Percentiles rank a stretch among this genome's conserved stretches.
Evolutionary conservation across 1,140 invertebrate genomes (phyloP).

Genomic region (Drosophila obscura): DNA sequence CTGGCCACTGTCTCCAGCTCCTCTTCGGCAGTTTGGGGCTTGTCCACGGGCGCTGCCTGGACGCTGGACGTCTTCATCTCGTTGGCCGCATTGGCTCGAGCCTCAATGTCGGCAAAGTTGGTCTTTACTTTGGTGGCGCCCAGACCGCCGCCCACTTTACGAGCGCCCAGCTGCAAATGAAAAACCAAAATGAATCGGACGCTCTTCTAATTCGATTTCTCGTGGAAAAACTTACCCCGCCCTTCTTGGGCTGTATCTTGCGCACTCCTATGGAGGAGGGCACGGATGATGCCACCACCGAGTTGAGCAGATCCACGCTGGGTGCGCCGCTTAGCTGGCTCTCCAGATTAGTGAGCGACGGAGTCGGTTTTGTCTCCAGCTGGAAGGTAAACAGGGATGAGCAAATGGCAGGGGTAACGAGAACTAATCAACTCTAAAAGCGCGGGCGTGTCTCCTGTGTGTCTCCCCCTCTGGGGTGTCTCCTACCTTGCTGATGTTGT

Average conservation of each 20-base stretch:
- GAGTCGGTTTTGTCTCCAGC: slow-evolving; percentile 57
- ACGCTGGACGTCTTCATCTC: slow-evolving; percentile 85
- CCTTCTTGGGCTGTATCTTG: slow-evolving; percentile 87
- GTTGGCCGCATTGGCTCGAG: slow-evolving; percentile 92
- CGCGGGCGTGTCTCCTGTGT: slow-evolving; percentile 27
- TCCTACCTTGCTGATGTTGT: slow-evolving; percentile 59
- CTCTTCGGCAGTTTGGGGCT: slow-evolving; percentile 84
- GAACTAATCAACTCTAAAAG: slow-evolving; percentile 20
- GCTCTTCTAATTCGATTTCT: not conserved
- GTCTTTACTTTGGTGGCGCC: slow-evolving; percentile 97
- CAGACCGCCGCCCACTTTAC: slow-evolving; percentile 92
- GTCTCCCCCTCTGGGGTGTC: slow-evolving; percentile 2
- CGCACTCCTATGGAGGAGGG: slow-evolving; percentile 86
- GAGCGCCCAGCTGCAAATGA: slow-evolving; percentile 87
- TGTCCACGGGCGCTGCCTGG: slow-evolving; percentile 71
- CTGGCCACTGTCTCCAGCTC: slow-evolving; percentile 87
- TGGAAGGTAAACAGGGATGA: slow-evolving; percentile 25
- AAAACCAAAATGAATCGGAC: not conserved
- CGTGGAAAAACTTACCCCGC: slow-evolving; percentile 85
- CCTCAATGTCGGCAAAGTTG: slow-evolving; percentile 98
- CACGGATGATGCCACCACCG: slow-evolving; percentile 50
- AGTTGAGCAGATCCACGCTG: slow-evolving; percentile 83
- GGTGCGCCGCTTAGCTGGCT: slow-evolving; percentile 66
- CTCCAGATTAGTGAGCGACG: slow-evolving; percentile 26
- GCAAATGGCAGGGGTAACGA: not conserved